Percentiles rank a stretch among this genome's conserved stretches.
Conservation (phyloP, 2,113 vertebrate genomes). For the Penelope pileata region DNA sequence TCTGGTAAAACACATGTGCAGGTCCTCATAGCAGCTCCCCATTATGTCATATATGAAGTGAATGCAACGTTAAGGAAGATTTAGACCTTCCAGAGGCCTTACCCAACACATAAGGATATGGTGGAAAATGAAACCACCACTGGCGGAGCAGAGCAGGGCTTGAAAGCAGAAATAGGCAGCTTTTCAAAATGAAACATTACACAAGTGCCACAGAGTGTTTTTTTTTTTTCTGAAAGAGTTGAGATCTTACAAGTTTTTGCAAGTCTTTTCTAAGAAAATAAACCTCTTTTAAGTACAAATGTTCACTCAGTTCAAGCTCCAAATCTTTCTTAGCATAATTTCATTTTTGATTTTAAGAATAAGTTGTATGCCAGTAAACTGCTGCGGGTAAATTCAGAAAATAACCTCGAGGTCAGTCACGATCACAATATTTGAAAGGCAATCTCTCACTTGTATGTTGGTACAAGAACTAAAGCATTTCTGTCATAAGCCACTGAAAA, state of each 20-base stretch:
- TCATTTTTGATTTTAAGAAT: not conserved
- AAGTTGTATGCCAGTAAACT: not conserved
- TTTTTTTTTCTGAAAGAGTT: not conserved
- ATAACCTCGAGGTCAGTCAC: not conserved
- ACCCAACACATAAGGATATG: not conserved
- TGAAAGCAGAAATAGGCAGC: not conserved
- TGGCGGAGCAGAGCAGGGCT: not conserved
- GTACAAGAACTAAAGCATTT: not conserved
- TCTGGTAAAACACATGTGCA: not conserved
- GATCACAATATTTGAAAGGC: not conserved
- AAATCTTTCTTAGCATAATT: constrained; percentile 12
- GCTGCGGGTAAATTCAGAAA: not conserved
- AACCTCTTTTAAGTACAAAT: not conserved
- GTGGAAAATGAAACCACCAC: not conserved
- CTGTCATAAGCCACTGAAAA: not conserved
- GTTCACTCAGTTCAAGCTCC: not conserved
- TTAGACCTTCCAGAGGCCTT: not conserved
- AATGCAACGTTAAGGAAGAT: not conserved
- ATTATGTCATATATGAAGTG: not conserved
- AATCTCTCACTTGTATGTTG: not conserved
- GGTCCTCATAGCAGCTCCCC: not conserved
- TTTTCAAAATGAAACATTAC: not conserved
- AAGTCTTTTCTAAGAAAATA: not conserved
- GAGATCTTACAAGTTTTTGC: not conserved
- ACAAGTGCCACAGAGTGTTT: not conserved